Evolutionary conservation across 2,113 vertebrate species (phyloP).

Genomic region (Phainopepla nitens): DNA sequence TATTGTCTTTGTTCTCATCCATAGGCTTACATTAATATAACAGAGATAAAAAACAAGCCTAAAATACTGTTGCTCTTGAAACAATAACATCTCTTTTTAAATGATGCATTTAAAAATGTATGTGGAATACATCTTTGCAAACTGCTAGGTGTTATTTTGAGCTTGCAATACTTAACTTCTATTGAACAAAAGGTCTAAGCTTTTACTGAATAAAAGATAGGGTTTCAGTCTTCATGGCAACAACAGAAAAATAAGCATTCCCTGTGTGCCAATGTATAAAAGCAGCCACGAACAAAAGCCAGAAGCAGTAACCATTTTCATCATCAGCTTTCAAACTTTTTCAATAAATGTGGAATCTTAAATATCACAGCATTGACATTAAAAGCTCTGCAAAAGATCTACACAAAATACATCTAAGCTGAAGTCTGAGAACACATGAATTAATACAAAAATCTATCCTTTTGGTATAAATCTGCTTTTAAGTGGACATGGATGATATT

Average conservation of each 20-base stretch:
- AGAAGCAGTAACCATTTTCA: not conserved
- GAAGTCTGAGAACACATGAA: not conserved
- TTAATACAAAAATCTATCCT: not conserved
- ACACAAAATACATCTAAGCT: not conserved
- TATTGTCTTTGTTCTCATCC: not conserved
- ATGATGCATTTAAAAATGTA: not conserved
- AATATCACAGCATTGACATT: not conserved
- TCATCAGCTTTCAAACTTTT: not conserved
- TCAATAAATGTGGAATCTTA: not conserved
- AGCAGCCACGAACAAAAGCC: not conserved
- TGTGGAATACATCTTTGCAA: not conserved
- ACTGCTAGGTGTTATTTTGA: not conserved
- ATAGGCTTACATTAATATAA: not conserved
- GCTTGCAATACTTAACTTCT: not conserved
- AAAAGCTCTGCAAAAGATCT: not conserved
- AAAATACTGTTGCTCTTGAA: not conserved
- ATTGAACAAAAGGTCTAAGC: not conserved
- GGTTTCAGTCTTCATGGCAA: not conserved
- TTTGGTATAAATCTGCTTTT: not conserved
- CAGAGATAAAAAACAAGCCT: not conserved
- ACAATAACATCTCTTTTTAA: not conserved
- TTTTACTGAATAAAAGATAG: not conserved
- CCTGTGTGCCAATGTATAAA: not conserved
- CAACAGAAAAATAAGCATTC: not conserved
- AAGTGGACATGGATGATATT: not conserved